These are phyloP conservation scores for Chymomyza procnemis DNA, from an alignment of 2,888 invertebrate genomes.

Conservation along the genomic window DNA sequence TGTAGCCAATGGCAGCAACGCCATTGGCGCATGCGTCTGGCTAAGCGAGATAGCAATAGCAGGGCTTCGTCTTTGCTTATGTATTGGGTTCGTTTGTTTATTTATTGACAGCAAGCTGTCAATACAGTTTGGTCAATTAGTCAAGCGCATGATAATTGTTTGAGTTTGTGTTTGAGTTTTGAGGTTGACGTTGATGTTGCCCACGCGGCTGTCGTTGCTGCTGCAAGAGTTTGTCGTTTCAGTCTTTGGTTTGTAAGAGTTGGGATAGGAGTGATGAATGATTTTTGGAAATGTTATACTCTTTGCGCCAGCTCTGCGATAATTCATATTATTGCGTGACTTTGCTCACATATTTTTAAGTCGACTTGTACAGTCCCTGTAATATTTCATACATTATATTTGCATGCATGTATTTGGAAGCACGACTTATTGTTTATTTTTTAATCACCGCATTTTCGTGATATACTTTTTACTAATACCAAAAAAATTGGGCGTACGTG, in stretches of 20 bases:
- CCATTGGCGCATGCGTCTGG: conserved; percentile 52
- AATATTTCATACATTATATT: too few species aligned
- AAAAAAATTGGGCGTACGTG: too few species aligned
- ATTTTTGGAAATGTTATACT: too few species aligned
- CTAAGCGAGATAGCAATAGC: conserved; percentile 28
- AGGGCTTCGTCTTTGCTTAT: conserved; percentile 33
- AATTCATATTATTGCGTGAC: too few species aligned
- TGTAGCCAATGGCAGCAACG: conserved; percentile 27
- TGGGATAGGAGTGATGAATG: background rate
- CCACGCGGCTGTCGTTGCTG: conserved; percentile 3
- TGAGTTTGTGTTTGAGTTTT: conserved; percentile 10
- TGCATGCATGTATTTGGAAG: too few species aligned
- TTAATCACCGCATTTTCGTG: too few species aligned
- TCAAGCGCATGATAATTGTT: conserved; percentile 2
- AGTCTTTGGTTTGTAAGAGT: conserved; percentile 64
- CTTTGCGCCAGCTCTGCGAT: too few species aligned
- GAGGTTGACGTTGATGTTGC: conserved; percentile 17
- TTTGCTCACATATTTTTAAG: too few species aligned
- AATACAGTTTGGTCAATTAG: conserved; percentile 31
- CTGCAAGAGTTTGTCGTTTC: conserved; percentile 58
- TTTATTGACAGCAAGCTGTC: conserved; percentile 44
- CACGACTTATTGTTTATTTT: too few species aligned
- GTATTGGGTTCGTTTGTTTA: conserved; percentile 20
- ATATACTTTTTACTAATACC: too few species aligned
- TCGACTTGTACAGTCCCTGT: too few species aligned